Evolutionary conservation across 2,888 invertebrate genomes (phyloP), one percentile per base, ranked within the genome.

Genomic region (Julus scanicus): DNA sequence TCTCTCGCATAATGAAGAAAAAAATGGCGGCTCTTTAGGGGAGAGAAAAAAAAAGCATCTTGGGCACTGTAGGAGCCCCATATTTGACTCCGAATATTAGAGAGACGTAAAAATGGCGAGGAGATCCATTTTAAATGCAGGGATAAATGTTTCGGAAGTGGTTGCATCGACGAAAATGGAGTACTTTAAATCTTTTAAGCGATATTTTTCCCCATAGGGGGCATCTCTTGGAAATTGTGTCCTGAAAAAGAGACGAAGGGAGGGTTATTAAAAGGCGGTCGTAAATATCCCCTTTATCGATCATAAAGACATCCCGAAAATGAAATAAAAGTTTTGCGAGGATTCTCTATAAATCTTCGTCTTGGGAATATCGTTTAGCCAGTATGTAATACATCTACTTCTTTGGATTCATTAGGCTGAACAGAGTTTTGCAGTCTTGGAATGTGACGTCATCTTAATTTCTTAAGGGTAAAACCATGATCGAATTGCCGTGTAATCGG

Each of bases 141-240:
- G 80, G 80, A 80, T 80, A 80, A 80, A 80, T 80, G 80, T 80
- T 80, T 80, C 80, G 80, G 80, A 80, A 80, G 80, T 80, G 80
- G 80, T 80, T 80, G 80, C 80, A 37, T 29, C 80, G 80, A 80
- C 80, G 80, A 80, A 80, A 80, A 80, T 80, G 80, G 80, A 80
- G 80, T 80, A 80, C 80, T 80, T 80, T 80, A 80, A 80, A 80
- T 80, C 80, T 80, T 80, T 80, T 80, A 80, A 80, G 80, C 80
- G 80, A 80, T 80, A 80, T 80, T 80, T 71, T 80, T 37, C 80
- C 80, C 80, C 80, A 80, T 80, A 80, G 80, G 80, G 80, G 80
- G 80, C 80, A 80, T 8, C 80, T 29, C 80, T 37, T 37, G 80
- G 80, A 80, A 80, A 80, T 80, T 80, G 80, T 80, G 29, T 80